Evolutionary conservation across 1,140 invertebrate genomes (phyloP).

Genomic region (Lucilia sericata): DNA sequence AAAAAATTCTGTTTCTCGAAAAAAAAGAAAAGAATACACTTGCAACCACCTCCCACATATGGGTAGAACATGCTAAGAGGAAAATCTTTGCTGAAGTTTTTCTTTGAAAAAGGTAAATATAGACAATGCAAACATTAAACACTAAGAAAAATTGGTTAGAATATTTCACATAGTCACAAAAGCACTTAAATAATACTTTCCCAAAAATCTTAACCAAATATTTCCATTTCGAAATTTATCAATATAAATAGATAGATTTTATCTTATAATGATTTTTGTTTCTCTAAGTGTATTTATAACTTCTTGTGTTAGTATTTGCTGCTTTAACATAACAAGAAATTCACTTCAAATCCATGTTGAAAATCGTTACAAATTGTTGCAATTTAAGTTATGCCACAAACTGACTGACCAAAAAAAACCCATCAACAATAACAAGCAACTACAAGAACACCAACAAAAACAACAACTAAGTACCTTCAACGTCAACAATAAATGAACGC

Average conservation of each 20-base stretch:
- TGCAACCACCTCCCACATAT: not conserved
- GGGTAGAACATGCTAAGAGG: not conserved
- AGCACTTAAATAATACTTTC: too few relatives aligned
- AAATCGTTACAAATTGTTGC: slow-evolving; percentile 40
- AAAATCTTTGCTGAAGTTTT: not conserved
- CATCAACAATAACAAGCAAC: not conserved
- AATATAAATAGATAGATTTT: not conserved
- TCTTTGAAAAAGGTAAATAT: not conserved
- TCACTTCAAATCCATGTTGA: slow-evolving; percentile 15
- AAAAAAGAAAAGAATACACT: too few relatives aligned
- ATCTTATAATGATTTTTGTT: not conserved
- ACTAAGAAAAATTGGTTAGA: not conserved
- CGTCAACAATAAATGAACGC: not conserved
- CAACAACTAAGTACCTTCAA: not conserved
- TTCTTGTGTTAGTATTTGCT: not conserved
- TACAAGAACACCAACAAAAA: not conserved
- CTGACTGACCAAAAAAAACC: slow-evolving; percentile 31
- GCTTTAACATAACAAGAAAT: not conserved
- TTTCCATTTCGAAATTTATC: not conserved
- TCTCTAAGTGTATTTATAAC: not conserved
- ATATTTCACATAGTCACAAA: not conserved
- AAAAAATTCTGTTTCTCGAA: not conserved
- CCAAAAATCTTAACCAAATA: not conserved
- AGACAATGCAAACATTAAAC: too few relatives aligned
- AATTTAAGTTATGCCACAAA: slow-evolving; percentile 43